Conservation (phyloP, 2,113 vertebrate genomes). For the Mormoops blainvillei region DNA sequence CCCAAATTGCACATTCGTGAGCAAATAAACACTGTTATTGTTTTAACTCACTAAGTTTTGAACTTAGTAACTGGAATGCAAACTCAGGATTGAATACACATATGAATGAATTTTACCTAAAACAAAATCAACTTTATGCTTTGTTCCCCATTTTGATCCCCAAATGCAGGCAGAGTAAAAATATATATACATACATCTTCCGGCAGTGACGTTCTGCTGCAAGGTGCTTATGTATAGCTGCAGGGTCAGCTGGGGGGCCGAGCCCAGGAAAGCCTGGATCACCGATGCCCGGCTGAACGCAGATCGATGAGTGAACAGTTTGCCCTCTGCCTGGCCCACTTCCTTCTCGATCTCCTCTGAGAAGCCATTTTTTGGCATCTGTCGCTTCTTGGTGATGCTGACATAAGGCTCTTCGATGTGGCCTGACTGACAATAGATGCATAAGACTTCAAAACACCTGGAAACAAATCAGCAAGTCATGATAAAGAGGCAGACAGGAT, state of each 20-base stretch:
- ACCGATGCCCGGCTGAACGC: slow-evolving; percentile 95
- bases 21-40: background rate
- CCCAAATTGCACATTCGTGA: background rate
- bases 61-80: background rate
- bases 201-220: slow-evolving; percentile 85
- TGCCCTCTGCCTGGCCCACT: slow-evolving; percentile 96
- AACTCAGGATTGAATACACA: background rate
- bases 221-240: slow-evolving; percentile 95
- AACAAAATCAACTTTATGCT: background rate
- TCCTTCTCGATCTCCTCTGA: slow-evolving; percentile 94
- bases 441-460: slow-evolving; percentile 96
- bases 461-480: slow-evolving; percentile 64
- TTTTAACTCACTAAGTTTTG: slow-evolving; percentile 27
- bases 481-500: background rate
- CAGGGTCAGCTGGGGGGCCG: slow-evolving; percentile 95
- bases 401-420: slow-evolving; percentile 95
- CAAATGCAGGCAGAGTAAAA: slow-evolving; percentile 3
- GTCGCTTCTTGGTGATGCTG: slow-evolving; percentile 96
- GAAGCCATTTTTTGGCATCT: slow-evolving; percentile 89
- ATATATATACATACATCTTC: slow-evolving; percentile 87
- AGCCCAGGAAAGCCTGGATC: slow-evolving; percentile 97
- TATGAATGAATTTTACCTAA: slow-evolving; percentile 10
- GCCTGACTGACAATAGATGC: slow-evolving; percentile 89
- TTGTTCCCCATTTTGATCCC: background rate
- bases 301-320: slow-evolving; percentile 92